These are phyloP conservation scores for Catharus fuscescens DNA, from an alignment of 2,113 vertebrate species.

Conservation along the genomic window DNA sequence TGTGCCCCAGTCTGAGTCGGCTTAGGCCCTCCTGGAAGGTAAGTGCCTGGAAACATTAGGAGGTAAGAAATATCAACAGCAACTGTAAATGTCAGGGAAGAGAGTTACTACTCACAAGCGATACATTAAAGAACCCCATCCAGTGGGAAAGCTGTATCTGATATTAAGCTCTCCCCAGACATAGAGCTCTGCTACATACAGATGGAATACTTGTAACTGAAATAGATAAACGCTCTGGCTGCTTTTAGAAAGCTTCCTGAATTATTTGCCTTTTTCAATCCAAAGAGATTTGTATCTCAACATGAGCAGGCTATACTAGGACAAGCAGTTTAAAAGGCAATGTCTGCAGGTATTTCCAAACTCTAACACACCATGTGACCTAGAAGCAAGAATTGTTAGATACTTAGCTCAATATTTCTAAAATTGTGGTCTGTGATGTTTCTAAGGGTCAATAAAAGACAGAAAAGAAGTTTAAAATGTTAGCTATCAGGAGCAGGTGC, in stretches of 20 bases:
- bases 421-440: not conserved
- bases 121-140: not conserved
- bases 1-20: not conserved
- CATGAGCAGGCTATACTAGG: not conserved
- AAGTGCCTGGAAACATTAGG: not conserved
- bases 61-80: constrained; percentile 30
- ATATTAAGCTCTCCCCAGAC: constrained; percentile 3
- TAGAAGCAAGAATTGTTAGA: not conserved
- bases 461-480: not conserved
- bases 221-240: not conserved
- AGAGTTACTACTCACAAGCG: not conserved
- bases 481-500: not conserved
- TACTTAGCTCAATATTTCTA: not conserved
- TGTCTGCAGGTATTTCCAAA: not conserved
- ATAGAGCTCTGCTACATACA: not conserved
- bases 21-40: not conserved
- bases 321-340: not conserved
- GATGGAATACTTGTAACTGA: not conserved
- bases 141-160: not conserved
- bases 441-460: not conserved
- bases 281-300: not conserved
- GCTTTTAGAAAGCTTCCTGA: constrained; percentile 6
- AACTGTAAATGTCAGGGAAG: constrained; percentile 7
- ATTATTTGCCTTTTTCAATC: not conserved
- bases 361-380: not conserved